A percentile compares a stretch with the other conserved stretches of the same genome.
phyloP scores from a whole-genome alignment of 2,888 invertebrate species.

The Zygothrica quintamaculata region DNA sequence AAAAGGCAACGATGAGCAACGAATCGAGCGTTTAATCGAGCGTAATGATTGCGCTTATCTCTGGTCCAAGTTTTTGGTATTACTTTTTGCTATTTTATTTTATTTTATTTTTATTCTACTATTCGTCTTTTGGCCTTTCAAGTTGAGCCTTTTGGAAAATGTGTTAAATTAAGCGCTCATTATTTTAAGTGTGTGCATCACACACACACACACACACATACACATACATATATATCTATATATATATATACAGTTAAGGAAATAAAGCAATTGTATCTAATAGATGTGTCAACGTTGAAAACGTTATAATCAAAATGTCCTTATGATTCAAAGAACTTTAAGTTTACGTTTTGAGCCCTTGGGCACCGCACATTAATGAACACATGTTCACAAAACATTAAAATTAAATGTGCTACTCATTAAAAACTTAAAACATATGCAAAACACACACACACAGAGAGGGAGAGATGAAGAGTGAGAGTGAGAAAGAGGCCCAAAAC shows the following conservation, averaged over 20 bases:
- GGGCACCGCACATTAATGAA: constrained; percentile 62
- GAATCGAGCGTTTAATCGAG: constrained; percentile 67
- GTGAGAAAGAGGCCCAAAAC: no score
- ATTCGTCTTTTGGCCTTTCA: constrained; percentile 16
- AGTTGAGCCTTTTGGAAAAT: constrained; percentile 49
- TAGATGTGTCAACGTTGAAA: constrained; percentile 42
- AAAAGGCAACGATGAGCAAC: constrained; percentile 29
- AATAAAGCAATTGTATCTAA: constrained; percentile 38
- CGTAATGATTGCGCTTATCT: constrained; percentile 77
- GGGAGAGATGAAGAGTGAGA: no score
- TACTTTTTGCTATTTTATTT: constrained; percentile 10
- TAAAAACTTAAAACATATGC: constrained; percentile 68
- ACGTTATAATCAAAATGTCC: constrained; percentile 1
- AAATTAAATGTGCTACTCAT: constrained; percentile 75
- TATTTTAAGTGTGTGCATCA: constrained; percentile 68
- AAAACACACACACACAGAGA: constrained; percentile 42
- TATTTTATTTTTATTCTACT: background rate
- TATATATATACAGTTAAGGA: constrained; percentile 7
- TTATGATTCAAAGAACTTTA: constrained; percentile 25
- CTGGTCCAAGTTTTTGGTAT: constrained; percentile 47
- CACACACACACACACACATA: constrained; percentile 14
- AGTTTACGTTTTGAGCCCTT: constrained; percentile 24
- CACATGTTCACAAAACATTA: constrained; percentile 74
- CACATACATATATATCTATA: constrained; percentile 8
- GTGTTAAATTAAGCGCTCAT: constrained; percentile 76